phyloP scores from a whole-genome alignment of 2,888 invertebrate genomes.

The Cheilosia grossa region DNA sequence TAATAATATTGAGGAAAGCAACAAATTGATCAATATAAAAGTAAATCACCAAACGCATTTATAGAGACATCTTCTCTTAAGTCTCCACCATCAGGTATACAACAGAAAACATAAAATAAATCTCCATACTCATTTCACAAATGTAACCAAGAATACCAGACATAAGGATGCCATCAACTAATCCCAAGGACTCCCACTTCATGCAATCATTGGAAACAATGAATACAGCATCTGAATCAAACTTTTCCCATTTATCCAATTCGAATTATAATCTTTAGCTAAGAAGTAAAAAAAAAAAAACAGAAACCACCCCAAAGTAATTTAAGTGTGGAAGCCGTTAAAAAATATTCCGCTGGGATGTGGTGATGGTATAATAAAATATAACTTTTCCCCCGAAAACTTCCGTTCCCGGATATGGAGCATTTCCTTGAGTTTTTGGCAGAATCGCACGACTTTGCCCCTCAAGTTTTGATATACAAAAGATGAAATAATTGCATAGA shows the following conservation, averaged over 20 bases:
- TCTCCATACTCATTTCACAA: not conserved
- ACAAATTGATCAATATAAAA: too few relatives aligned
- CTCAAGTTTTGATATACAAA: not conserved
- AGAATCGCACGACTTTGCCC: not conserved
- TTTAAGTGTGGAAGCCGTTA: constrained; percentile 31
- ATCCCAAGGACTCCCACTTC: not conserved
- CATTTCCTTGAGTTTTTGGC: constrained; percentile 9
- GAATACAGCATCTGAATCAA: constrained; percentile 27
- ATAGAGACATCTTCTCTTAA: too few relatives aligned
- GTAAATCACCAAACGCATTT: too few relatives aligned
- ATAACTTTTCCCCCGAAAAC: constrained; percentile 21
- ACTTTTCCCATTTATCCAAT: constrained; percentile 45
- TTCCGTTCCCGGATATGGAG: constrained; percentile 3
- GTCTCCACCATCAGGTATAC: too few relatives aligned
- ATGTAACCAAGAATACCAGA: not conserved
- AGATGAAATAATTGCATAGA: constrained; percentile 19
- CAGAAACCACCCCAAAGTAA: not conserved
- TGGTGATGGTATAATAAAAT: constrained; percentile 7
- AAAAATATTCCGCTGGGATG: constrained; percentile 3
- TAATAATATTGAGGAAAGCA: too few relatives aligned
- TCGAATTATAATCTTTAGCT: constrained; percentile 6
- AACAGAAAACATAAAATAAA: too few relatives aligned
- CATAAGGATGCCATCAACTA: not conserved
- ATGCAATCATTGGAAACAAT: constrained; percentile 4
- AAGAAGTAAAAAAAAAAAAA: not conserved